These are phyloP conservation scores for Seira ritae DNA, from an alignment of 2,888 invertebrate genomes.

Conservation along the genomic window DNA sequence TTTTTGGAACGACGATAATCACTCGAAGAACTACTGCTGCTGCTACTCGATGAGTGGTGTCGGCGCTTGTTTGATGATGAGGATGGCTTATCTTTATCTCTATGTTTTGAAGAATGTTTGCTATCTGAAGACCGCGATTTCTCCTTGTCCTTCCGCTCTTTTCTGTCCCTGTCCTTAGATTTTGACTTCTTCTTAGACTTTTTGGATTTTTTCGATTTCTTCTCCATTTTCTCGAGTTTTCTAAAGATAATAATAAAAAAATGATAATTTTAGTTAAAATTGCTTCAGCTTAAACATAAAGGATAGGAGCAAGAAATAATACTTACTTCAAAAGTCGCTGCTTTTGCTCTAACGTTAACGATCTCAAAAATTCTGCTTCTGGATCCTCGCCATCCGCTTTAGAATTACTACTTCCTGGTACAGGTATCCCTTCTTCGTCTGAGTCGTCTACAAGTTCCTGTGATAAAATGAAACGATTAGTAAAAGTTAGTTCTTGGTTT, in stretches of 20 bases:
- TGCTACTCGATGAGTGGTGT: slow-evolving; percentile 45
- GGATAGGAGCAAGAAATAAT: not conserved
- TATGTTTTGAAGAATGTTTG: slow-evolving; percentile 2
- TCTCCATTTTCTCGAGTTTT: slow-evolving; percentile 69
- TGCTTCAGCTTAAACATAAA: too few relatives aligned
- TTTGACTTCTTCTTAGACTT: slow-evolving; percentile 61
- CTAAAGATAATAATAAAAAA: slow-evolving; percentile 52
- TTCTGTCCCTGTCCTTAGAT: slow-evolving; percentile 47
- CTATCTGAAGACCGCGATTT: slow-evolving; percentile 15
- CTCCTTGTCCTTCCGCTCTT: slow-evolving; percentile 33
- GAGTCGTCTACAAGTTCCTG: slow-evolving; percentile 65
- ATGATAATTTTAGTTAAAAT: not conserved
- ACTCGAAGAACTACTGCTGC: slow-evolving; percentile 53
- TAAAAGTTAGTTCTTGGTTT: not conserved
- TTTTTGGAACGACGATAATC: slow-evolving; percentile 41
- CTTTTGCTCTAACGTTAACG: slow-evolving; percentile 91
- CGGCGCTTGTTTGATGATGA: slow-evolving; percentile 31
- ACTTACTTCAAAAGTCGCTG: slow-evolving; percentile 89
- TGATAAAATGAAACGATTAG: not conserved
- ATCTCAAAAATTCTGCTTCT: slow-evolving; percentile 84
- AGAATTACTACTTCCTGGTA: slow-evolving; percentile 70
- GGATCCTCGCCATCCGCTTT: slow-evolving; percentile 75
- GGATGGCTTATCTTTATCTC: slow-evolving; percentile 21
- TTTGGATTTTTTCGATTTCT: slow-evolving; percentile 65
- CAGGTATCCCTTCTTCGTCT: slow-evolving; percentile 76